Evolutionary conservation across 2,888 invertebrate species (phyloP), one percentile per base, ranked within the genome.

Genomic region (Calameuta pallipes): DNA sequence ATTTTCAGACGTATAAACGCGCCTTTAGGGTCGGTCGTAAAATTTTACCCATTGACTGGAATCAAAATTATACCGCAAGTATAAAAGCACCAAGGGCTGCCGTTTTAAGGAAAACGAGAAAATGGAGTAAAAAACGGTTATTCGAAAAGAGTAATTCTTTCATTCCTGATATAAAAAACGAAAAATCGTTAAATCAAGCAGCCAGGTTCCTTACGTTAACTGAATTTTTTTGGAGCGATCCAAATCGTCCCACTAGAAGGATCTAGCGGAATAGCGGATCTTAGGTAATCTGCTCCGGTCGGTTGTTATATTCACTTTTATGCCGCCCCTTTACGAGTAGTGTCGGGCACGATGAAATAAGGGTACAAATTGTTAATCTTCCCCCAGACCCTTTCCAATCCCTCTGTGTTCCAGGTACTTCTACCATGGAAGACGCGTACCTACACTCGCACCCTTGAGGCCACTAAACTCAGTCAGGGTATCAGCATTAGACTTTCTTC

Each of bases 261-360:
- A 56, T 56, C 56, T 23, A 56, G 56, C 23, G 56, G 23, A 56
- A 56, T 78, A 76, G 70, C 77, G 76, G 31, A 31, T 73, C 31
- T 35, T 36, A 73, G 78, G 79, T 82, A 80, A 81, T 82, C 77
- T 77, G 74, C 80, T 80, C 73, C 76, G 69, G 74, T 36, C 74
- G 77, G 77, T 76, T 80, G 77, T 80, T 81, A 80, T 78, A 81
- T 81, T 80, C 79, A 78, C 79, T 81, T 81, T 82, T 79, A 82
- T 78, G 80, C 78, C 73, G 68, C 74, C 70, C 79, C 76, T 79
- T 83, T 78, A 81, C 77, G 82, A 79, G 78, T 73, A 74, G 71
- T 76, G 79, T 70, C 69, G 37, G 77, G 75, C 77, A 81, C 78
- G 81, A 83, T 80, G 76, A 79, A 81, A 80, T 78, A 78, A 74